Percentiles rank a stretch among this genome's conserved stretches.
phyloP scores from a whole-genome alignment of 2,888 invertebrate species.

The Drosophila mimetica region DNA sequence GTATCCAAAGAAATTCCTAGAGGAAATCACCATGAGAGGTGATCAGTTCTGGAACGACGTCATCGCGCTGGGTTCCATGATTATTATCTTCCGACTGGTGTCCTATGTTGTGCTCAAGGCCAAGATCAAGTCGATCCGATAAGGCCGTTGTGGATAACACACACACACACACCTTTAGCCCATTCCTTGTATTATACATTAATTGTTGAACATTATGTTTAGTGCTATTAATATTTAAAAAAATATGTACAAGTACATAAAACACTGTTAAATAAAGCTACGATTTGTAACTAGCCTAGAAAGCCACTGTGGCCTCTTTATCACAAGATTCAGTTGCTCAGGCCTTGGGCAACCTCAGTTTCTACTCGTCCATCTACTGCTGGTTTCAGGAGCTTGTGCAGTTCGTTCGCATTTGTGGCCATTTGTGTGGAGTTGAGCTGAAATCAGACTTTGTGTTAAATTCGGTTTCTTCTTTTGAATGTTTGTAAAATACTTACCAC shows the following conservation, averaged over 20 bases:
- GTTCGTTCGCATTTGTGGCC: slow-evolving; percentile 54
- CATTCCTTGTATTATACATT: slow-evolving; percentile 70
- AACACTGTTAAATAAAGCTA: slow-evolving; percentile 71
- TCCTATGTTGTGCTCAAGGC: slow-evolving; percentile 91
- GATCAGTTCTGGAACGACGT: slow-evolving; percentile 94
- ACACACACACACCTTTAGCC: slow-evolving; percentile 18
- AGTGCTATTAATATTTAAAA: slow-evolving; percentile 73
- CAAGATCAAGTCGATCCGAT: slow-evolving; percentile 87
- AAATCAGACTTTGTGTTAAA: background rate
- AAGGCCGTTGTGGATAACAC: slow-evolving; percentile 17
- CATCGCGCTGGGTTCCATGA: slow-evolving; percentile 88
- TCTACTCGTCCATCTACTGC: background rate
- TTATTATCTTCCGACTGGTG: slow-evolving; percentile 87
- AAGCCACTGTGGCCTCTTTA: slow-evolving; percentile 24
- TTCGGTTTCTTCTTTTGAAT: background rate
- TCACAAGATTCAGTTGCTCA: slow-evolving; percentile 62
- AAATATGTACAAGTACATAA: slow-evolving; percentile 58
- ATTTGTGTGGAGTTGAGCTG: slow-evolving; percentile 60
- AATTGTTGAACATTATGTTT: slow-evolving; percentile 70
- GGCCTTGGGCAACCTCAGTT: slow-evolving; percentile 27
- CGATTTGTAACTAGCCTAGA: slow-evolving; percentile 33
- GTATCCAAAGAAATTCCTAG: slow-evolving; percentile 91
- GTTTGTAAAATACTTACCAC: slow-evolving; percentile 61
- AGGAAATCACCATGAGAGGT: slow-evolving; percentile 91
- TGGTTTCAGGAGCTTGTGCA: slow-evolving; percentile 51